Conservation (phyloP, 2,888 invertebrate species). For the Phyllotreta cruciferae region DNA sequence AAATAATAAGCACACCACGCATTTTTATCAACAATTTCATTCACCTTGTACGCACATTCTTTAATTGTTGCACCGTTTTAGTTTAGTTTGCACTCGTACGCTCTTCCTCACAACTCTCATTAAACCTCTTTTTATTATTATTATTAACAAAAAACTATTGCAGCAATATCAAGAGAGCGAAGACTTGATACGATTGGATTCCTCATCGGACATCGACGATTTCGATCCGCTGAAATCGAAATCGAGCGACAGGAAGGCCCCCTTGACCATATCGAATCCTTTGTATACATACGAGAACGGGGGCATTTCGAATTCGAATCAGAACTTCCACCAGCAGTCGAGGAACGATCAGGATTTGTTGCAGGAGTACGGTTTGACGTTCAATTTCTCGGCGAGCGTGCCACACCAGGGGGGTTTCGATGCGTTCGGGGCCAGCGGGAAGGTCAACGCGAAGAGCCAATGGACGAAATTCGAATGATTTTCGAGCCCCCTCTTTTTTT, state of each 20-base stretch:
- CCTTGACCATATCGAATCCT: slow-evolving; percentile 63
- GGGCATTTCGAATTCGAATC: slow-evolving; percentile 58
- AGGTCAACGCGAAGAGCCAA: slow-evolving; percentile 63
- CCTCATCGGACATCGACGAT: slow-evolving; percentile 70
- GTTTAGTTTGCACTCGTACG: slow-evolving; percentile 4
- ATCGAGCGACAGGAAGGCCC: slow-evolving; percentile 54
- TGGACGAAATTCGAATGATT: slow-evolving; percentile 65
- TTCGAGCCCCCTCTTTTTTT: slow-evolving; percentile 47
- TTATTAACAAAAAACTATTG: slow-evolving; percentile 18
- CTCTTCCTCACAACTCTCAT: too few relatives aligned
- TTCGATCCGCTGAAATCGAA: slow-evolving; percentile 70
- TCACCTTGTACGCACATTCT: too few relatives aligned
- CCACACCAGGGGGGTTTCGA: slow-evolving; percentile 50
- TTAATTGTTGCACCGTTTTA: background rate
- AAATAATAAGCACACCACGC: too few relatives aligned
- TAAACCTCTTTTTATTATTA: slow-evolving; percentile 15
- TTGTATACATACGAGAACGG: slow-evolving; percentile 63
- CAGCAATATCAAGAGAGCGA: slow-evolving; percentile 61
- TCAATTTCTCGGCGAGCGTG: slow-evolving; percentile 57
- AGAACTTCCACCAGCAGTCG: slow-evolving; percentile 31
- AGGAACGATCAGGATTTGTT: slow-evolving; percentile 71
- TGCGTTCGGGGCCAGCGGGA: slow-evolving; percentile 53
- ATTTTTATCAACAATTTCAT: too few relatives aligned
- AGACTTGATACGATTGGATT: slow-evolving; percentile 73
- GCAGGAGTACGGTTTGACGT: slow-evolving; percentile 77